Conservation (phyloP, 2,113 vertebrate genomes). For the Oreocharis arfaki region DNA sequence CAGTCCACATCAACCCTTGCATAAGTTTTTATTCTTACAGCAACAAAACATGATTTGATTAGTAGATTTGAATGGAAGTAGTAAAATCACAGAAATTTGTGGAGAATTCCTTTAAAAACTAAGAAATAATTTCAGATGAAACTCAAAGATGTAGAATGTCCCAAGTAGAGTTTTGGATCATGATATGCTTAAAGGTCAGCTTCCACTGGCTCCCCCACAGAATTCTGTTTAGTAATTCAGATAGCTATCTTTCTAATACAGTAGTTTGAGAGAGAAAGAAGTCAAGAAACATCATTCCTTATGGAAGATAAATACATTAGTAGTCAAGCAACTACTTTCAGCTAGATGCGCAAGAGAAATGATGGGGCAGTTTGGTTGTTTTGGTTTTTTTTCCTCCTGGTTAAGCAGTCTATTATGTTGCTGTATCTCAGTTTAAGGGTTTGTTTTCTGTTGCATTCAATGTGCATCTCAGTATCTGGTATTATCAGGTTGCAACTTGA, state of each 20-base stretch:
- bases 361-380: rapidly evolving
- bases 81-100: background rate
- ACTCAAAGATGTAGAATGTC: background rate
- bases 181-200: background rate
- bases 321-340: background rate
- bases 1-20: background rate
- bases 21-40: background rate
- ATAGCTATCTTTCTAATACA: background rate
- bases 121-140: background rate
- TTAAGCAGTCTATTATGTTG: background rate
- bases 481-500: background rate
- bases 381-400: background rate
- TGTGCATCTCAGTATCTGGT: background rate
- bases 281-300: background rate
- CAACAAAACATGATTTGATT: background rate
- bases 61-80: background rate
- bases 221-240: background rate
- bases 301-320: background rate
- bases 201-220: background rate
- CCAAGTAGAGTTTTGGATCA: background rate
- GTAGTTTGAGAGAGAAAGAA: background rate
- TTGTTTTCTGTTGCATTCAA: background rate
- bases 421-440: background rate
- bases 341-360: background rate
- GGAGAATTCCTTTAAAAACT: background rate